Evolutionary conservation across 2,888 invertebrate species (phyloP), one percentile per base, ranked within the genome.

Genomic region (Cancer borealis): DNA sequence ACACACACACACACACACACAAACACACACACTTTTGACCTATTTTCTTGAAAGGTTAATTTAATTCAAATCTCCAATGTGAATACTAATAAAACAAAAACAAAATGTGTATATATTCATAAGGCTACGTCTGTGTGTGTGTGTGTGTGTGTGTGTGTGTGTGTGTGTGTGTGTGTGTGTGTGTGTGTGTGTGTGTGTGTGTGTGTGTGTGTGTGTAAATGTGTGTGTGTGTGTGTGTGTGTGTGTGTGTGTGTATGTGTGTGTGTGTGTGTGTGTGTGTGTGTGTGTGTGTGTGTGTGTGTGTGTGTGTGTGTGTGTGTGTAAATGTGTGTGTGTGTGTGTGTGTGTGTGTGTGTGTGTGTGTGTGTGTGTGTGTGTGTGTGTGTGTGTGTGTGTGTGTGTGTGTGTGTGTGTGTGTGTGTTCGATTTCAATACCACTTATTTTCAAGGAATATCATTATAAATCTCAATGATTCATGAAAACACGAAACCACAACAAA

Each of bases 21-120:
- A 30, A 46, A 87, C 87, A 87, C 87, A 30, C 87, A 87, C 87
- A 87, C 87, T 14, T 87, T 30, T 87, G 87, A 87, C 39, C 87
- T 87, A 46, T 30, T 87, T 30, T 87, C 46, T 6, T 30, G 3
- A 46, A 87, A 45, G 30, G 84, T 39, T 17, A 30, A 87, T 30
- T 66, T 66, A 54, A 54, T 66, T 66, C 3, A 5, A 6, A 66
- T 66, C 66, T 21, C 0, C 5, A 66, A 66, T 66, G 21, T 21
- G 21, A 66, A 66, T 66, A 17, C 21, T 66, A 5, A 21, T 66
- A 21, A 21, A 21, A 66, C n/a, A 14, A 21, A 66, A 17, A 21
- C 21, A 66, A 66, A 17, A 79, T 79, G 2, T 66, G 2, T 79
- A 79, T 79, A 79, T 66, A 79, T 79, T 4, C 26, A 79, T 79